These are phyloP conservation scores for Tapirus indicus DNA, from an alignment of 2,797 vertebrate species.

Conservation along the genomic window DNA sequence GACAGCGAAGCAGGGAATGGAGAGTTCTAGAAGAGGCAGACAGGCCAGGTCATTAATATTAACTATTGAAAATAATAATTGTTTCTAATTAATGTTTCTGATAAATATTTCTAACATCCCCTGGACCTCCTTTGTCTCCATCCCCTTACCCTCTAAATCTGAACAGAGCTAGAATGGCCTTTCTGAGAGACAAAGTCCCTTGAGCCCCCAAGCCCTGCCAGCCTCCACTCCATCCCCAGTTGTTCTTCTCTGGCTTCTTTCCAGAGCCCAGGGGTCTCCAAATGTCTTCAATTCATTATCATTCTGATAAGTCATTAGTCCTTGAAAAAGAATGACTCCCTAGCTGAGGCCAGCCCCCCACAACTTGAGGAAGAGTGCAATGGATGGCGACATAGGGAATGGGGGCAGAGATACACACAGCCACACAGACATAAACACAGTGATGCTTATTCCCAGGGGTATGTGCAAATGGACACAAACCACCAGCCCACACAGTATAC, in stretches of 20 bases:
- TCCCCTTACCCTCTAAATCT: not conserved
- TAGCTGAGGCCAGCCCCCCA: conserved; percentile 70
- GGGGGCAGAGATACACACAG: not conserved
- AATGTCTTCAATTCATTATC: conserved; percentile 85
- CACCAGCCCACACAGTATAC: not conserved
- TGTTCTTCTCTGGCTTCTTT: conserved; percentile 31
- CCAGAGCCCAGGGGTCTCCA: conserved; percentile 41
- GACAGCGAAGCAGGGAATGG: not conserved
- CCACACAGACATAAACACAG: not conserved
- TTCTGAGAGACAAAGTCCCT: not conserved
- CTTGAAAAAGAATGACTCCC: conserved; percentile 84
- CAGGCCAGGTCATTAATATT: not conserved
- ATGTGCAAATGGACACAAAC: not conserved
- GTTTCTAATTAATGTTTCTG: too few relatives aligned
- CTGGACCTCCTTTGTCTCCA: not conserved
- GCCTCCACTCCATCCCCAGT: not conserved
- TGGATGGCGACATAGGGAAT: conserved; percentile 25
- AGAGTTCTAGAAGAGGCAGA: not conserved
- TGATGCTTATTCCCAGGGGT: not conserved
- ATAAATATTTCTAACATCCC: not conserved
- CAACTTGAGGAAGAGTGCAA: conserved; percentile 72
- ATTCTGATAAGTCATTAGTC: conserved; percentile 87
- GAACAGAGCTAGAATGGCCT: not conserved
- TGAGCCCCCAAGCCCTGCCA: not conserved
- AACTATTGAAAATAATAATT: not conserved